Conservation (phyloP, 2,797 vertebrate genomes). For the Poecilia velifera region DNA sequence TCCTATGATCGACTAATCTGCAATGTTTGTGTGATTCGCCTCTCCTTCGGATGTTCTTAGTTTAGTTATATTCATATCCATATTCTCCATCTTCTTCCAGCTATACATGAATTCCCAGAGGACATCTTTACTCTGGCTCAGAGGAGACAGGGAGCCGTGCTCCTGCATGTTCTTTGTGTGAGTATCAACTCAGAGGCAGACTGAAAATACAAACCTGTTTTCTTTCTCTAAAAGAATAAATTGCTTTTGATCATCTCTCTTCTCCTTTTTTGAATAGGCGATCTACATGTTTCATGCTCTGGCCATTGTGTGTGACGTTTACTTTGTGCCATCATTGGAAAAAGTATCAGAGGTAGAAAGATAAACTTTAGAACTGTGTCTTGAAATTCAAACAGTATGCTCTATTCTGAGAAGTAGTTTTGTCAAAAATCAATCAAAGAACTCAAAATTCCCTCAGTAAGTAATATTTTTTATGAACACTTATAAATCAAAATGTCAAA, state of each 20-base stretch:
- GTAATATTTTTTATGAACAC: neutral
- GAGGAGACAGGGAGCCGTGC: constrained; percentile 79
- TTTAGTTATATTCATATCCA: neutral
- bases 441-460: neutral
- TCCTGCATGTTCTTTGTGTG: constrained; percentile 84
- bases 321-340: constrained; percentile 85
- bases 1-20: neutral
- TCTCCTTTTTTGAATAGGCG: constrained; percentile 69
- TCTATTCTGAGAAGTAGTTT: neutral
- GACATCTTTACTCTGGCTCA: constrained; percentile 81
- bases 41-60: neutral
- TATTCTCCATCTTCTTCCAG: constrained; percentile 52
- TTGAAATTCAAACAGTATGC: neutral
- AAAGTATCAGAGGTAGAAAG: constrained; percentile 82
- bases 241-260: neutral
- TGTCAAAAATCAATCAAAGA: neutral
- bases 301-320: constrained; percentile 85
- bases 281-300: constrained; percentile 86
- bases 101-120: constrained; percentile 82
- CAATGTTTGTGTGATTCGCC: neutral
- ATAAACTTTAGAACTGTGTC: neutral
- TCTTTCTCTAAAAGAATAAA: neutral
- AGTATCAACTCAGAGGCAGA: constrained; percentile 51
- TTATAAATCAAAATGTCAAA: neutral
- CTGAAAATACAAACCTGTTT: neutral